These are phyloP conservation scores for Tragulus kanchil DNA, from an alignment of 2,113 vertebrate genomes.

Conservation along the genomic window DNA sequence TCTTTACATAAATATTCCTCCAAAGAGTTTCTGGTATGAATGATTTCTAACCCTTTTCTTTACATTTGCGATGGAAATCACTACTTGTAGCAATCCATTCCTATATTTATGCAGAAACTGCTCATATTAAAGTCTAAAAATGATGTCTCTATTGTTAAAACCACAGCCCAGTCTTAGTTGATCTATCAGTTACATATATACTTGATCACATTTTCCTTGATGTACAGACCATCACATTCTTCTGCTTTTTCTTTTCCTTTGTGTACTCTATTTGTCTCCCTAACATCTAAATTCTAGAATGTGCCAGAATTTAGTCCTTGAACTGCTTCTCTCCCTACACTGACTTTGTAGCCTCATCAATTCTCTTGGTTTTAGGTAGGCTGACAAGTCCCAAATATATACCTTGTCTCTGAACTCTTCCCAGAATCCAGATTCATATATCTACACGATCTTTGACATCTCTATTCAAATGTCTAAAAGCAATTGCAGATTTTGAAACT, in stretches of 20 bases:
- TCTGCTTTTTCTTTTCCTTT: neutral
- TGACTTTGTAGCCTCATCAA: neutral
- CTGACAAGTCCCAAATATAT: constrained; percentile 1
- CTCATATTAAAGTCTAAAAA: neutral
- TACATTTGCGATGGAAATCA: neutral
- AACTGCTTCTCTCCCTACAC: neutral
- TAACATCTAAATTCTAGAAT: neutral
- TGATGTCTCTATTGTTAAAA: neutral
- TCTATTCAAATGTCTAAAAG: neutral
- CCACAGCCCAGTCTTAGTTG: neutral
- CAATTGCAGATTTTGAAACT: neutral
- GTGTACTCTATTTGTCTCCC: neutral
- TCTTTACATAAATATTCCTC: neutral
- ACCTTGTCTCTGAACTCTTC: neutral
- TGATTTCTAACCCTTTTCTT: neutral
- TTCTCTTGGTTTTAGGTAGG: neutral
- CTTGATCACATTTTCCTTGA: neutral
- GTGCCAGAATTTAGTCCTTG: neutral
- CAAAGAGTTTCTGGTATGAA: neutral
- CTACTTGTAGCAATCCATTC: neutral
- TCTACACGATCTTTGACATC: neutral
- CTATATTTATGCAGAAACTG: neutral
- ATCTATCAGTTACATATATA: neutral
- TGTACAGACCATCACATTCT: too few relatives aligned
- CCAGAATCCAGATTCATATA: neutral